Conservation (phyloP, 2,888 invertebrate species). For the Asteroscopus sphinx region DNA sequence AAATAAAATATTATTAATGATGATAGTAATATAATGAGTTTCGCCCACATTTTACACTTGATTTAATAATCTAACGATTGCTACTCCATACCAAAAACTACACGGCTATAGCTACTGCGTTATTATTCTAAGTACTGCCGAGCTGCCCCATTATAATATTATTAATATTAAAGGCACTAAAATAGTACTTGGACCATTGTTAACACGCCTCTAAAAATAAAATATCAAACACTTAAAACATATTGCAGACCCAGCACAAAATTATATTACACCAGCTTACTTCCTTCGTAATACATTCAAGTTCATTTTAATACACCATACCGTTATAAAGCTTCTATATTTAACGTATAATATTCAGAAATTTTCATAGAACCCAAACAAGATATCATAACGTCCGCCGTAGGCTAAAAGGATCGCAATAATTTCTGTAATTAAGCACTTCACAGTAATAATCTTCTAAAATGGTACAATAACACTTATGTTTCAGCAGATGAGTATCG, state of each 20-base stretch:
- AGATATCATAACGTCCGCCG: constrained; percentile 38
- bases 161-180: constrained; percentile 13
- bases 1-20: too few relatives aligned
- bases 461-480: constrained; percentile 63
- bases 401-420: constrained; percentile 56
- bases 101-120: too few relatives aligned
- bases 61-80: too few relatives aligned
- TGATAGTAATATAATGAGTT: too few relatives aligned
- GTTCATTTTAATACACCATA: constrained; percentile 47
- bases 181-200: constrained; percentile 18
- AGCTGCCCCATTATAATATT: not conserved
- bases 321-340: constrained; percentile 46
- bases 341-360: constrained; percentile 42
- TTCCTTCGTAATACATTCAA: constrained; percentile 35
- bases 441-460: constrained; percentile 57
- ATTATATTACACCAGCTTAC: constrained; percentile 30
- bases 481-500: constrained; percentile 55
- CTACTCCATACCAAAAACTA: too few relatives aligned
- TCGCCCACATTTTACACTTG: too few relatives aligned
- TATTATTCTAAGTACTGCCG: too few relatives aligned
- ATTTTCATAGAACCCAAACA: constrained; percentile 40
- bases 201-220: constrained; percentile 34
- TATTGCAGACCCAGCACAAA: constrained; percentile 29
- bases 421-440: constrained; percentile 62
- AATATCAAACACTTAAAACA: constrained; percentile 32